A percentile compares a stretch with the other conserved stretches of the same genome.
phyloP scores from a whole-genome alignment of 1,140 invertebrate species.

The Procambarus virginalis region DNA sequence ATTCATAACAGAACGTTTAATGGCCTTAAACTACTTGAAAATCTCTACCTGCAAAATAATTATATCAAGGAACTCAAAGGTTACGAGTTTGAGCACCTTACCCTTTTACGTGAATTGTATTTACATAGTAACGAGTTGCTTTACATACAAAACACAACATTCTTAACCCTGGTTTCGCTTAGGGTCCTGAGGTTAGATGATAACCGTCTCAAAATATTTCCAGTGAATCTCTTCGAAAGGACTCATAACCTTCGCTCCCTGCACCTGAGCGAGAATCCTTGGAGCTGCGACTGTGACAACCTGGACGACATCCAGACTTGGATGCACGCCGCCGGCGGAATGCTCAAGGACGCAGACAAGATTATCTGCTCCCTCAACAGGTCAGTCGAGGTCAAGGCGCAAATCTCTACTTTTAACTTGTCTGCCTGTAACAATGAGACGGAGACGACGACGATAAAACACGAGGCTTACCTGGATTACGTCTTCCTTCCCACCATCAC shows the following conservation, averaged over 20 bases:
- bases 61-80: conserved; percentile 84
- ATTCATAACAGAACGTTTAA: conserved; percentile 94
- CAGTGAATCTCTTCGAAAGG: conserved; percentile 83
- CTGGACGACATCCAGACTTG: conserved; percentile 86
- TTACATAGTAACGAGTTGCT: conserved; percentile 82
- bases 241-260: conserved; percentile 78
- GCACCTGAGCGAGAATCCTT: conserved; percentile 85
- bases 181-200: conserved; percentile 84
- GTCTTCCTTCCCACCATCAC: conserved; percentile 85
- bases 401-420: conserved; percentile 61
- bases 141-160: conserved; percentile 85
- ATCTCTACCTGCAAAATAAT: conserved; percentile 88
- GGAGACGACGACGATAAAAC: conserved; percentile 57
- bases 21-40: conserved; percentile 86
- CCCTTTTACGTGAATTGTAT: conserved; percentile 80
- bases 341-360: conserved; percentile 79
- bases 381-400: conserved; percentile 54
- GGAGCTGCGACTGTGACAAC: conserved; percentile 91
- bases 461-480: conserved; percentile 79
- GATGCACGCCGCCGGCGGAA: conserved; percentile 79
- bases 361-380: conserved; percentile 70
- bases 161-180: conserved; percentile 82
- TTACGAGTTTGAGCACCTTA: conserved; percentile 86
- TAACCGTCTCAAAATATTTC: conserved; percentile 83
- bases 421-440: conserved; percentile 58